Evolutionary conservation across 1,140 invertebrate species (phyloP).

Genomic region (Drosophila jambulina): DNA sequence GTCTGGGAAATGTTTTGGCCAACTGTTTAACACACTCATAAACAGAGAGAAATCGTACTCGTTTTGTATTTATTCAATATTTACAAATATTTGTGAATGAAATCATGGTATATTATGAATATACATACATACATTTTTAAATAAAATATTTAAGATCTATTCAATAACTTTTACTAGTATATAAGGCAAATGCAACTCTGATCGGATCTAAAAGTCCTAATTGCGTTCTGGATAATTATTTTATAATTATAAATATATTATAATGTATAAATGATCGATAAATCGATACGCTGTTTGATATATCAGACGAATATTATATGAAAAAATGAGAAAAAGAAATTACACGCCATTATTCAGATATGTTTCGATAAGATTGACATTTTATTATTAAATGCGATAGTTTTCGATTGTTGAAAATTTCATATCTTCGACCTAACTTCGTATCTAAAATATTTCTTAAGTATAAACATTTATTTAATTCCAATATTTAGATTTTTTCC

Average conservation of each 20-base stretch:
- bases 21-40: conserved; percentile 26
- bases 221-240: no score
- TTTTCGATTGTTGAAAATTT: not conserved
- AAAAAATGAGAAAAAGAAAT: no score
- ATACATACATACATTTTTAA: no score
- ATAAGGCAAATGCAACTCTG: no score
- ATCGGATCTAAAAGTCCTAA: no score
- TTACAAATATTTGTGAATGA: not conserved
- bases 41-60: not conserved
- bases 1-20: conserved; percentile 52
- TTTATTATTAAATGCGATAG: not conserved
- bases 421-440: not conserved
- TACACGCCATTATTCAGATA: no score
- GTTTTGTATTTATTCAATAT: not conserved
- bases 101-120: not conserved
- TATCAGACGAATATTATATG: no score
- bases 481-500: not conserved
- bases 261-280: no score
- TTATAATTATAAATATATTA: no score
- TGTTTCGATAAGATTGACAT: not conserved
- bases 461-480: not conserved
- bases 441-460: not conserved
- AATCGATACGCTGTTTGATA: no score
- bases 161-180: no score
- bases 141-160: no score